These are phyloP conservation scores for Actinopyga echinites DNA, from an alignment of 53 echinoderm and acorn worm species.

Conservation along the genomic window DNA sequence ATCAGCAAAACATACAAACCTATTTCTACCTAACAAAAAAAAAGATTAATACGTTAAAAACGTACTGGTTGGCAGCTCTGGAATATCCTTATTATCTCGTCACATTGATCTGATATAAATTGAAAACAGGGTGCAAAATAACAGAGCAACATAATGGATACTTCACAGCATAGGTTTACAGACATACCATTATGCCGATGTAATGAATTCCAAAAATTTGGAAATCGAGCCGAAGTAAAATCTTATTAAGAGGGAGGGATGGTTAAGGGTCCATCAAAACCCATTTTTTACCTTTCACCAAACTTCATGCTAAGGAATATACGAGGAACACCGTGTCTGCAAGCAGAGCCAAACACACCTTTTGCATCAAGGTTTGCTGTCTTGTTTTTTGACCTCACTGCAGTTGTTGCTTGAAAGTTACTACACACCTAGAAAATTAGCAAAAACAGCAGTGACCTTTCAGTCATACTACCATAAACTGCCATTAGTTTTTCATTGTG, in stretches of 20 bases:
- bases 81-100: too few relatives aligned
- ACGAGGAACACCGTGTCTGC: constrained; percentile 35
- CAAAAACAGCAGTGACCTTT: too few relatives aligned
- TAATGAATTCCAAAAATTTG: neutral
- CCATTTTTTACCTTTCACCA: constrained; percentile 44
- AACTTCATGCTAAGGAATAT: constrained; percentile 34
- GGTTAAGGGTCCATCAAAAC: neutral
- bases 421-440: constrained; percentile 16
- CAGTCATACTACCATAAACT: neutral
- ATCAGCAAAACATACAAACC: too few relatives aligned
- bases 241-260: neutral
- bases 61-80: too few relatives aligned
- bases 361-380: constrained; percentile 22
- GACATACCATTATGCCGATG: neutral
- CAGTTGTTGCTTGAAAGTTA: constrained; percentile 17
- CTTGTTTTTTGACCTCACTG: constrained; percentile 26
- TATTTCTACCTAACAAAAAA: too few relatives aligned
- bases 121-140: too few relatives aligned
- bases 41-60: too few relatives aligned
- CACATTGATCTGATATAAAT: too few relatives aligned
- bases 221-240: neutral
- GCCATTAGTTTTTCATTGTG: neutral
- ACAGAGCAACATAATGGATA: too few relatives aligned
- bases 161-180: neutral
- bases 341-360: constrained; percentile 47